Percentiles rank a stretch among this genome's conserved stretches.
These are phyloP conservation scores for Standfussiana lucernea DNA, from an alignment of 2,888 invertebrate genomes.

Conservation along the genomic window DNA sequence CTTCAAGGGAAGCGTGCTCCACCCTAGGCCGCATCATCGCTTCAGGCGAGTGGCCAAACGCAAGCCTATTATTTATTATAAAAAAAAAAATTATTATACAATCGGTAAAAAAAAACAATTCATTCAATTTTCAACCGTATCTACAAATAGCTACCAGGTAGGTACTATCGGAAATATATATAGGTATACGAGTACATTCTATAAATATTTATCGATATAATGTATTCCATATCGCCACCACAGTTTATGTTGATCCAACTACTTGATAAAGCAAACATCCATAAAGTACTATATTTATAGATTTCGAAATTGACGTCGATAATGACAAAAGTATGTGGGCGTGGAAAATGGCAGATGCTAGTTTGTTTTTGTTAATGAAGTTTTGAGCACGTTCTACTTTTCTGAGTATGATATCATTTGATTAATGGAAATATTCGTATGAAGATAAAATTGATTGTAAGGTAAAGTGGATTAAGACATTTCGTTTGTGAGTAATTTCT, in stretches of 20 bases:
- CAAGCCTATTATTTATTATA: not conserved
- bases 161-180: not conserved
- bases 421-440: not conserved
- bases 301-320: slow-evolving; percentile 30
- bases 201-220: not conserved
- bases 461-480: too few relatives aligned
- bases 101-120: not conserved
- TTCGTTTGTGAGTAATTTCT: not conserved
- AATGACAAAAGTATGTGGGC: slow-evolving; percentile 39
- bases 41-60: not conserved
- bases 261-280: slow-evolving; percentile 27
- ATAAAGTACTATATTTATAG: slow-evolving; percentile 23
- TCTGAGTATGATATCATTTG: slow-evolving; percentile 11
- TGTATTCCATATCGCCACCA: slow-evolving; percentile 10
- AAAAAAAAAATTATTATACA: not conserved
- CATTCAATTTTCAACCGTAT: not conserved
- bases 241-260: slow-evolving; percentile 8
- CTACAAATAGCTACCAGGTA: not conserved
- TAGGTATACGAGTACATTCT: not conserved
- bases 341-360: slow-evolving; percentile 42
- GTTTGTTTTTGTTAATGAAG: slow-evolving; percentile 24
- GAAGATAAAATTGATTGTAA: slow-evolving; percentile 5
- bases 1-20: not conserved
- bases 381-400: slow-evolving; percentile 15
- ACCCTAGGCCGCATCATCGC: not conserved